Evolutionary conservation across 2,113 vertebrate genomes (phyloP).

Genomic region (Scartelaos histophorus): DNA sequence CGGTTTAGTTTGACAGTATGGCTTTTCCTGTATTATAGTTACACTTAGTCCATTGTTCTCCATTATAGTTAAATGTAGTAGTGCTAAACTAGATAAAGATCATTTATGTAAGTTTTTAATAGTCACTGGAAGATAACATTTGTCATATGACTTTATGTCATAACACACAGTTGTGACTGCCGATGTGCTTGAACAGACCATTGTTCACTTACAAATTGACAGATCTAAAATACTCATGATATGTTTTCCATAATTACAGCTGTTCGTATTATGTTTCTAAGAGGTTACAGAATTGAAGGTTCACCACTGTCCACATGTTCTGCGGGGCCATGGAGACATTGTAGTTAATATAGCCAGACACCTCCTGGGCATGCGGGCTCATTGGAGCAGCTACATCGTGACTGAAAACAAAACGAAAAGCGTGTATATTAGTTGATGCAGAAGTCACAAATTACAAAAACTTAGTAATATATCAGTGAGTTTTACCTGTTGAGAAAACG

Average conservation of each 20-base stretch:
- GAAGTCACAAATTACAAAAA: too few relatives aligned
- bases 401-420: slow-evolving; percentile 18
- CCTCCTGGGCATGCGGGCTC: slow-evolving; percentile 91
- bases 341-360: slow-evolving; percentile 94
- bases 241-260: background rate
- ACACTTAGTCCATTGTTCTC: too few relatives aligned
- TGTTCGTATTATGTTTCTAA: background rate
- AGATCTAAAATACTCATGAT: background rate
- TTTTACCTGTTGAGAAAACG: slow-evolving; percentile 93
- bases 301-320: slow-evolving; percentile 96
- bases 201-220: background rate
- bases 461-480: too few relatives aligned
- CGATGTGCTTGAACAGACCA: too few relatives aligned
- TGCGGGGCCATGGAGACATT: slow-evolving; percentile 94
- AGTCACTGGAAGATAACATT: too few relatives aligned
- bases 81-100: background rate
- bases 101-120: background rate
- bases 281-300: background rate
- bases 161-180: too few relatives aligned
- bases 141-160: too few relatives aligned
- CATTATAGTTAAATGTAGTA: too few relatives aligned
- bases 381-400: slow-evolving; percentile 94
- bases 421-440: background rate
- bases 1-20: too few relatives aligned
- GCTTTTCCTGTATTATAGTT: background rate